Conservation (phyloP, 1,140 invertebrate species). For the Bemisia tabaci region DNA sequence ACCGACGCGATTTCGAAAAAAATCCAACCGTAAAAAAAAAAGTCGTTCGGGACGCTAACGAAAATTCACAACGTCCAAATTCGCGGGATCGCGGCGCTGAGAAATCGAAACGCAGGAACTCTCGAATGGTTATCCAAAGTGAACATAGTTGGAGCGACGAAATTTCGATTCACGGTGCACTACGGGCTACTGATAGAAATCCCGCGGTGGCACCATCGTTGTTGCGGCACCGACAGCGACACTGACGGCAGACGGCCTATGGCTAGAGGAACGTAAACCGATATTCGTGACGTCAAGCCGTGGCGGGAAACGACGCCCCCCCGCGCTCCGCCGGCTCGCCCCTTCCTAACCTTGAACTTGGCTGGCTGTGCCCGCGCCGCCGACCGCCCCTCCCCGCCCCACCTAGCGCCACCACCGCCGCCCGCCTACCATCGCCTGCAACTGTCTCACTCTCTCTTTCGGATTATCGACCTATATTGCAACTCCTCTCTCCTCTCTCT, state of each 20-base stretch:
- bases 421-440: conserved; percentile 29
- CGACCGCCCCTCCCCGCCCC: conserved; percentile 11
- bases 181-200: conserved; percentile 16
- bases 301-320: conserved; percentile 1
- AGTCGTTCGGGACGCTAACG: too few relatives aligned
- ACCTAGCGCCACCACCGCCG: conserved; percentile 15
- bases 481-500: neutral
- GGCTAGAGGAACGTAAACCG: conserved; percentile 27
- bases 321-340: conserved; percentile 17
- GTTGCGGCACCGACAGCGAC: neutral
- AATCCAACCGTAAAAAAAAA: neutral
- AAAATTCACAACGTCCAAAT: neutral
- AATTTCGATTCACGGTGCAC: conserved; percentile 27
- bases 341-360: conserved; percentile 34
- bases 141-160: neutral
- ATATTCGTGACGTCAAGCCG: conserved; percentile 26
- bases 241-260: neutral
- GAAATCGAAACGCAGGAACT: neutral
- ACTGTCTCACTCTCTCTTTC: conserved; percentile 8
- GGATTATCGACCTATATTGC: conserved; percentile 3
- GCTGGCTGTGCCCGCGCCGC: conserved; percentile 17
- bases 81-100: neutral
- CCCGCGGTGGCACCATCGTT: neutral
- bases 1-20: too few relatives aligned
- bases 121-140: neutral